Base-by-base conservation (phyloP, 2,888 invertebrate species). In the Drosophila eohydei region DNA sequence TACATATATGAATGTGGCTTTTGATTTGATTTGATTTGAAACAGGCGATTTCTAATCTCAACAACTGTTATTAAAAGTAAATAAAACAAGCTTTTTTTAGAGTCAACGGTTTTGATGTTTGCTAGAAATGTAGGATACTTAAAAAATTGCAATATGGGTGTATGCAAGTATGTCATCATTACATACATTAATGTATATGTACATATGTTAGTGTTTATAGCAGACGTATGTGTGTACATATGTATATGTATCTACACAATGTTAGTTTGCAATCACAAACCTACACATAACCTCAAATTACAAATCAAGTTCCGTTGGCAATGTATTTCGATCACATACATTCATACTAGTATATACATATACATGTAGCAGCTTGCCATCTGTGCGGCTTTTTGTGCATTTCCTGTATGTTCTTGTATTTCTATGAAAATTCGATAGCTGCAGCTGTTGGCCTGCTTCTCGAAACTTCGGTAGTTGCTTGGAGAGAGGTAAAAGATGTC, bases 391-490 rank as follows among this genome's bases (percentile, higher is more conserved):
- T 57, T 64, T 51, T 4, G 4, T 71, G 77, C 70, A 88, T 82
- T 85, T 83, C 70, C 78, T 69, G 70, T 38, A 34, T 30, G 12
- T 66, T 66, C 55, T 50, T 40, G 21, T 48, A 16, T 11, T 52
- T 77, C 73, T 73, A 52, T 73, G 61, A 63, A 71, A 83, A 78
- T 57, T 80, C 60, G 41, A 71, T 72, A 70, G 59, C 41, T 55
- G 68, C 86, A 80, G 74, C 59, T 78, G 78, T 36, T 44, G 64
- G 60, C 38, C 67, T 84, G 67, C 34, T 79, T 72, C 67, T 73
- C 51, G 54, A 87, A 71, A 55, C 48, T 55, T 36, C 62, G 12
- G 7, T 38, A 58, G 21, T 40, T 8, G 43, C 28, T 8, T 26
- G 12, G 40, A 56, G 57, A 55, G 32, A 38, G 46, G 57, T 30